A percentile compares a stretch with the other conserved stretches of the same genome.
These are phyloP conservation scores for Abrostola triplasia DNA, from an alignment of 2,888 invertebrate species.

Conservation along the genomic window DNA sequence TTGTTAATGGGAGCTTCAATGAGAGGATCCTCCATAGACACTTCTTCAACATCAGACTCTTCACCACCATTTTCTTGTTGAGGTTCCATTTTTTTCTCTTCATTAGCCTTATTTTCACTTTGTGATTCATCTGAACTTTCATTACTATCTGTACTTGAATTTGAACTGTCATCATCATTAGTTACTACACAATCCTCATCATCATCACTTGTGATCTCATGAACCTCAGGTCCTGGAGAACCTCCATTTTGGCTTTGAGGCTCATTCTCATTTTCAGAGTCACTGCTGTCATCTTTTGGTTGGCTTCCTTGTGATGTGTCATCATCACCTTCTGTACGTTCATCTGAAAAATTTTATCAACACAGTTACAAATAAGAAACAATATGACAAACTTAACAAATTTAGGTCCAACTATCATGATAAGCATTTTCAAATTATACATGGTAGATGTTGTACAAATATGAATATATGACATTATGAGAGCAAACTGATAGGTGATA, in stretches of 20 bases:
- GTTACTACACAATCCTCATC: slow-evolving; percentile 88
- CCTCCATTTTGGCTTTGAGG: slow-evolving; percentile 82
- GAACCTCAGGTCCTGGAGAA: slow-evolving; percentile 81
- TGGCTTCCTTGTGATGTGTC: slow-evolving; percentile 86
- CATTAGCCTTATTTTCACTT: slow-evolving; percentile 79
- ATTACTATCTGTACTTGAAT: slow-evolving; percentile 88
- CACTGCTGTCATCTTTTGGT: slow-evolving; percentile 83
- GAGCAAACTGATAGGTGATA: slow-evolving; percentile 33
- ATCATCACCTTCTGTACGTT: slow-evolving; percentile 85
- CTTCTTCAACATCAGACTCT: slow-evolving; percentile 81
- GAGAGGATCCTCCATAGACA: slow-evolving; percentile 91
- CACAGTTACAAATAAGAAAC: slow-evolving; percentile 13
- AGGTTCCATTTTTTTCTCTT: slow-evolving; percentile 87
- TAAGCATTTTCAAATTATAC: slow-evolving; percentile 4
- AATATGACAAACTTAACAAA: slow-evolving; percentile 26
- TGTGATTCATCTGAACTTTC: slow-evolving; percentile 89
- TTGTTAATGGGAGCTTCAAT: slow-evolving; percentile 73
- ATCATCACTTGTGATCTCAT: slow-evolving; percentile 88
- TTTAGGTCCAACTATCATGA: slow-evolving; percentile 11
- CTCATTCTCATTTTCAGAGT: slow-evolving; percentile 78
- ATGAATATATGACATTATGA: slow-evolving; percentile 24
- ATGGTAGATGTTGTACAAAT: slow-evolving; percentile 33
- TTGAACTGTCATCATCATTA: slow-evolving; percentile 84
- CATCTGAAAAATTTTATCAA: slow-evolving; percentile 72
- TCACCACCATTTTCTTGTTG: slow-evolving; percentile 85